Evolutionary conservation across 1,140 invertebrate species (phyloP).

Genomic region (Hestina assimilis): DNA sequence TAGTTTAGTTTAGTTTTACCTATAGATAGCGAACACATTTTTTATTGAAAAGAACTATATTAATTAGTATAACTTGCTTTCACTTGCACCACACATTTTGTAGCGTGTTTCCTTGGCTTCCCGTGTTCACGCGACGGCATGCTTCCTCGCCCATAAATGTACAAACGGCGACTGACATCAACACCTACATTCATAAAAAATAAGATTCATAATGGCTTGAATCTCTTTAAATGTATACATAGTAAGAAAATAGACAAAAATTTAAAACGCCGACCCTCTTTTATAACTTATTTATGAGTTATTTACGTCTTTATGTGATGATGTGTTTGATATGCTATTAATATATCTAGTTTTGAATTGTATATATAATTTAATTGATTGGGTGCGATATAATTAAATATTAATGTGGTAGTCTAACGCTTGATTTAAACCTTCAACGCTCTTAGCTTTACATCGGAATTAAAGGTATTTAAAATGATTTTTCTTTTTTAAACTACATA

Average conservation of each 20-base stretch:
- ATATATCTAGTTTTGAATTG: constrained; percentile 1
- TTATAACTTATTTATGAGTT: constrained; percentile 40
- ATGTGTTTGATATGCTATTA: constrained; percentile 6
- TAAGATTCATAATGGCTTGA: neutral
- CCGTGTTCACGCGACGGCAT: constrained; percentile 43
- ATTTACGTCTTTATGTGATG: constrained; percentile 21
- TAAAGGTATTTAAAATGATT: too few relatives aligned
- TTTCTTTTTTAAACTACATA: too few relatives aligned
- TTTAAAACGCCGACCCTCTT: constrained; percentile 11
- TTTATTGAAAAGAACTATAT: too few relatives aligned
- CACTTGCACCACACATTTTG: constrained; percentile 1
- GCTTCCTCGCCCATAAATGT: constrained; percentile 20
- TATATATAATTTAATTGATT: neutral
- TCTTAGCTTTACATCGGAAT: too few relatives aligned
- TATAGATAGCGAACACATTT: too few relatives aligned
- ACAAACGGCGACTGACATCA: neutral
- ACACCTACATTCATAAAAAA: neutral
- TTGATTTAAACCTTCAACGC: too few relatives aligned
- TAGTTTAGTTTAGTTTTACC: too few relatives aligned
- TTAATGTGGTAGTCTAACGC: too few relatives aligned
- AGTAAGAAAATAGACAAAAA: constrained; percentile 27
- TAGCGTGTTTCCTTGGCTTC: constrained; percentile 27
- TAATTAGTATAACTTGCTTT: neutral
- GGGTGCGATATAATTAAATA: too few relatives aligned
- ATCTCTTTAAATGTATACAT: neutral